Percentiles rank a stretch among this genome's conserved stretches.
Evolutionary conservation across 2,888 invertebrate genomes (phyloP).

Genomic region (Tiliacea aurago): DNA sequence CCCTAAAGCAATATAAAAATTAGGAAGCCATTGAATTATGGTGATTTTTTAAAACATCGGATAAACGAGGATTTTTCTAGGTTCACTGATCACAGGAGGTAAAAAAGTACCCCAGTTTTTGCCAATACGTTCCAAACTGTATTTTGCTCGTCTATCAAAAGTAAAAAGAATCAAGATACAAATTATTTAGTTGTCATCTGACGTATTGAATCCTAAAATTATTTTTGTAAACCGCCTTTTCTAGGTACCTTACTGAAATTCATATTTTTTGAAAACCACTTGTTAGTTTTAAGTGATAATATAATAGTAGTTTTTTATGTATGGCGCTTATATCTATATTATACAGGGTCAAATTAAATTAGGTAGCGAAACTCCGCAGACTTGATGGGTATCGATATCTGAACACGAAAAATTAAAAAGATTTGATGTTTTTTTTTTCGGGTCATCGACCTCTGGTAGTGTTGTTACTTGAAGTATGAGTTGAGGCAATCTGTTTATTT

Average conservation of each 20-base stretch:
- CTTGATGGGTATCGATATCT: no score
- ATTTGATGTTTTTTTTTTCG: no score
- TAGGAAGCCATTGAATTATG: background rate
- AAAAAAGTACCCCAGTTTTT: background rate
- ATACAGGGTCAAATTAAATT: no score
- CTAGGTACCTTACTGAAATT: constrained; percentile 34
- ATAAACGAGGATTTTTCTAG: background rate
- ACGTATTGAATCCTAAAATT: constrained; percentile 39
- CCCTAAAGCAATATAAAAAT: no score
- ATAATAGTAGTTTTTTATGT: background rate
- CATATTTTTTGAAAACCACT: constrained; percentile 57
- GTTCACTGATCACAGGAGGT: background rate
- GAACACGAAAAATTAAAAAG: no score
- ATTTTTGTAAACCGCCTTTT: constrained; percentile 55
- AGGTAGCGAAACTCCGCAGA: no score
- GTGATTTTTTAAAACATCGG: background rate
- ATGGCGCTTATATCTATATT: background rate
- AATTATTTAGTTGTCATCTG: background rate
- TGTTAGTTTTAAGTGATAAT: constrained; percentile 35
- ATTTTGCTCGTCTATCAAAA: background rate
- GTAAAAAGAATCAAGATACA: constrained; percentile 8
- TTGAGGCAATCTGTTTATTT: no score
- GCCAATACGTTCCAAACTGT: background rate
- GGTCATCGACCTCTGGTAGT: no score
- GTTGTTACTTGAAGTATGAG: no score